Percentiles rank a stretch among this genome's conserved stretches.
phyloP scores from a whole-genome alignment of 2,113 vertebrate genomes.

The Osmerus mordax region DNA sequence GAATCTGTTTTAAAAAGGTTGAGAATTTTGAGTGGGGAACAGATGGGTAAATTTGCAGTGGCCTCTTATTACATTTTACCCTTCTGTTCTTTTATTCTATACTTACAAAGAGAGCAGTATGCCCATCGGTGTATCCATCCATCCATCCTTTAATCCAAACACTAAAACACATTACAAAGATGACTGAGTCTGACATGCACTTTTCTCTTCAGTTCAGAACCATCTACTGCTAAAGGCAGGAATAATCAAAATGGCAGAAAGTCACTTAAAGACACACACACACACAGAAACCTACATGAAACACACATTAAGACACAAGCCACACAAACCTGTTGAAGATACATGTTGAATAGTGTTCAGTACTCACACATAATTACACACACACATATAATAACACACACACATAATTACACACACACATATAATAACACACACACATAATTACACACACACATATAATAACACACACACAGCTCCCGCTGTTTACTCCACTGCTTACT shows the following conservation, averaged over 20 bases:
- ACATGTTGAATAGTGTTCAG: neutral
- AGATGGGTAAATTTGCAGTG: too few relatives aligned
- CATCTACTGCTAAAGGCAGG: neutral
- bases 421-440: neutral
- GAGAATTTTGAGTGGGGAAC: neutral
- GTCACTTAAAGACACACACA: neutral
- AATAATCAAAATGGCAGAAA: neutral
- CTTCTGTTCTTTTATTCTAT: too few relatives aligned
- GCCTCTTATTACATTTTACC: too few relatives aligned
- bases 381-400: neutral
- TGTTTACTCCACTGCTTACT: slow-evolving; percentile 43
- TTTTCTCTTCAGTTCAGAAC: slow-evolving; percentile 40
- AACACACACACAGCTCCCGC: neutral
- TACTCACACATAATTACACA: slow-evolving; percentile 5
- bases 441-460: neutral
- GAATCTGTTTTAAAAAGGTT: neutral
- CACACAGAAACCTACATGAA: neutral
- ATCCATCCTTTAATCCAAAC: slow-evolving; percentile 51
- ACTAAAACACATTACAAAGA: slow-evolving; percentile 65
- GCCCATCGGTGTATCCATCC: slow-evolving; percentile 45
- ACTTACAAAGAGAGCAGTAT: too few relatives aligned
- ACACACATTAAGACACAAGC: slow-evolving; percentile 4
- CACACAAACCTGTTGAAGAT: neutral
- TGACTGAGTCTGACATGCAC: slow-evolving; percentile 59
- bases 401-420: slow-evolving; percentile 5